Base-by-base conservation (phyloP, 2,797 vertebrate genomes). In the Thunnus albacares region DNA sequence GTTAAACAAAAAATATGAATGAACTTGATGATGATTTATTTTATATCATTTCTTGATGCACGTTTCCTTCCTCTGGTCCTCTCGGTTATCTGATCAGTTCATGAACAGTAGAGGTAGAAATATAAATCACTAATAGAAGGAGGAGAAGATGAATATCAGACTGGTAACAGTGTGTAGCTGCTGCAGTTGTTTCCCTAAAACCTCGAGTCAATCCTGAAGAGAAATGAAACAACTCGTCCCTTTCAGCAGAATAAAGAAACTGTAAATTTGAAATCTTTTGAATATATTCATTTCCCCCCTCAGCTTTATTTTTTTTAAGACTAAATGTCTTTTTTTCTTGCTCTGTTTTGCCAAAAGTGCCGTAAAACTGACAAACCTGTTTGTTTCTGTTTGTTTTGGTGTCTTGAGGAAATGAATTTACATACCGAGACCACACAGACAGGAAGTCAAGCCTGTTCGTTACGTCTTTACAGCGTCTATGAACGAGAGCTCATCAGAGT, bases 201-300 rank as follows among this genome's bases (percentile, higher is more conserved):
- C 53, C 78, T 84, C 20, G 14, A 47, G 64, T 63, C 79, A 13
- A 26, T 52, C 24, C 58, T 55, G 10, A n/a, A 65, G 53, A 22
- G 14, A 63, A 22, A 20, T 30, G 35, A 59, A 24, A 26, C 22
- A 57, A 28, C 26, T 14, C 4, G 24, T 72, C 56, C 61, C 45
- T 13, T 78, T 62, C 60, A 71, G 55, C n/a, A 18, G 45, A 52
- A 74, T 56, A 56, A 56, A 51, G 57, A 22, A 13, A 30, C 58
- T 59, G 53, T 56, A 24, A 62, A 63, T 53, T 35, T 30, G 1
- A 77, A 66, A 83, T 73, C 43, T 33, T 83, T 67, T 81, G 74
- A 79, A 83, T 81, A 56, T 59, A 79, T 85, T 81, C 59, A 83
- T 79, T 71, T 60, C 8, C 26, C 51, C 80, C 67, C 22, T 57